These are phyloP conservation scores for Carassius carassius DNA, from an alignment of 2,113 vertebrate species.

Conservation along the genomic window DNA sequence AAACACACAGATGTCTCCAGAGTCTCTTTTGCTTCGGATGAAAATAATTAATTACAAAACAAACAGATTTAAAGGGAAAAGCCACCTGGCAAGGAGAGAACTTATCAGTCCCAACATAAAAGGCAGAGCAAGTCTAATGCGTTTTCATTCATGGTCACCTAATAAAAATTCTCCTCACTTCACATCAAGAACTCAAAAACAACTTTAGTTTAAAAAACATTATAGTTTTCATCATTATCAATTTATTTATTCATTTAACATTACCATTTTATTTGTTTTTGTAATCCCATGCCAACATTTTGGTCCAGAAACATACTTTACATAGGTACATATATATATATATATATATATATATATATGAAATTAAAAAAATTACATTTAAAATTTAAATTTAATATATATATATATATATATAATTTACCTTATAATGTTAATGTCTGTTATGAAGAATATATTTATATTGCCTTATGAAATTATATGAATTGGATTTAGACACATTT, in stretches of 20 bases:
- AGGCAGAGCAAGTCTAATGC: background rate
- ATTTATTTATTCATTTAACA: too few species aligned
- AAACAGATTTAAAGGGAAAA: slow-evolving; percentile 16
- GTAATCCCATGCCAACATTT: background rate
- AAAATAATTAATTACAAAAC: background rate
- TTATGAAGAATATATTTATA: too few species aligned
- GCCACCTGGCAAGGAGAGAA: background rate
- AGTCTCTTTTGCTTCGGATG: background rate
- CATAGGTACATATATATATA: too few species aligned
- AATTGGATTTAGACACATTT: too few species aligned
- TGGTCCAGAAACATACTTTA: background rate
- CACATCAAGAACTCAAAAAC: background rate
- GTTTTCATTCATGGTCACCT: background rate
- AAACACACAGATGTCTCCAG: background rate
- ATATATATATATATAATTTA: too few species aligned
- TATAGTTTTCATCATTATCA: background rate
- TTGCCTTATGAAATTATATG: too few species aligned
- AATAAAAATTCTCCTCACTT: slow-evolving; percentile 2
- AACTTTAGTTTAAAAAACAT: background rate
- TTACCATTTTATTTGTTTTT: background rate
- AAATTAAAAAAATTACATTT: too few species aligned
- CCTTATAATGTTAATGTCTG: too few species aligned
- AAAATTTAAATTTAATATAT: too few species aligned
- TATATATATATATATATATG: too few species aligned
- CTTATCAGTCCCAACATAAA: slow-evolving; percentile 19